phyloP scores from a whole-genome alignment of 1,140 invertebrate genomes.

The Penaeus indicus region DNA sequence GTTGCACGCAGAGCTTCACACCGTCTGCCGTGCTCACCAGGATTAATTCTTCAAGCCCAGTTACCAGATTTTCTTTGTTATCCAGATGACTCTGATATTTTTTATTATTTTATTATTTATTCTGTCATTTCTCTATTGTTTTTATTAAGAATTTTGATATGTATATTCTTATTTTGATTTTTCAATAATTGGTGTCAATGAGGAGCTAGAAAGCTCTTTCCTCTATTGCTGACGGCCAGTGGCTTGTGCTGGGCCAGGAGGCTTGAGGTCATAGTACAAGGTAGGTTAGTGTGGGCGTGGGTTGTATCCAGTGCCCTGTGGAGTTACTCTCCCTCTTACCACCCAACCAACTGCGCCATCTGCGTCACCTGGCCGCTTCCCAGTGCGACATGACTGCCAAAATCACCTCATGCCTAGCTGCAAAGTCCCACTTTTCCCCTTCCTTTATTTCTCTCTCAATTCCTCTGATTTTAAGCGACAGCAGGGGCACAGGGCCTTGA shows the following conservation, averaged over 20 bases:
- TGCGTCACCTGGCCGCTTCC: constrained; percentile 59
- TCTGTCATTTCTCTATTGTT: constrained; percentile 5
- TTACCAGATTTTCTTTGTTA: constrained; percentile 44
- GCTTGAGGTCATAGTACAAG: constrained; percentile 63
- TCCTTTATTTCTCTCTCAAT: constrained; percentile 28
- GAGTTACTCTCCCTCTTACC: constrained; percentile 43
- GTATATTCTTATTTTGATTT: no score
- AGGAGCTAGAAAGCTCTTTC: constrained; percentile 11
- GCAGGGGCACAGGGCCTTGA: constrained; percentile 47
- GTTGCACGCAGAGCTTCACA: constrained; percentile 58
- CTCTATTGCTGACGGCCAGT: constrained; percentile 13
- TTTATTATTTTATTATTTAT: constrained; percentile 25
- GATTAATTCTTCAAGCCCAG: constrained; percentile 57
- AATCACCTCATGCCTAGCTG: constrained; percentile 60
- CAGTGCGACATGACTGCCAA: constrained; percentile 61
- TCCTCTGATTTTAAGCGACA: background rate
- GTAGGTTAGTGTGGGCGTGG: constrained; percentile 64
- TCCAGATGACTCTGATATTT: background rate
- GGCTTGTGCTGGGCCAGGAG: constrained; percentile 37
- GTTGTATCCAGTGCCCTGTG: constrained; percentile 61
- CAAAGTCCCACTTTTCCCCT: constrained; percentile 40
- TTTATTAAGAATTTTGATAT: no score
- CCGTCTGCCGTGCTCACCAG: constrained; percentile 59
- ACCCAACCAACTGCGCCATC: constrained; percentile 33
- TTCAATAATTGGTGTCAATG: background rate